Conservation (phyloP, 2,888 invertebrate genomes). For the Dasypogon diadema region DNA sequence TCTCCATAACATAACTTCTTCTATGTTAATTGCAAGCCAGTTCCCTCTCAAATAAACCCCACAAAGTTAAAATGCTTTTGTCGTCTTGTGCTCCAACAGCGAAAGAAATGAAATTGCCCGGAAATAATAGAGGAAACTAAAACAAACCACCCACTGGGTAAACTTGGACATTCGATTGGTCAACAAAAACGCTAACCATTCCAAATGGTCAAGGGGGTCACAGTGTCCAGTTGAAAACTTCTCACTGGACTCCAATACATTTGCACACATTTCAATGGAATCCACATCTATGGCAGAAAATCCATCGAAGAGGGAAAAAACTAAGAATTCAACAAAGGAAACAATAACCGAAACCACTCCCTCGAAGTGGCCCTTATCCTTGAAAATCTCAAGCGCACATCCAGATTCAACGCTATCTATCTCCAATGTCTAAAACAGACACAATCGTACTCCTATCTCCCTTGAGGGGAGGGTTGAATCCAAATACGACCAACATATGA, state of each 20-base stretch:
- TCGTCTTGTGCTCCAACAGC: no score
- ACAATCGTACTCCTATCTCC: constrained; percentile 44
- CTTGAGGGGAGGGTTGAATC: constrained; percentile 27
- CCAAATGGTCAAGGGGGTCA: constrained; percentile 54
- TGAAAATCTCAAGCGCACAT: constrained; percentile 50
- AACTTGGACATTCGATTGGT: constrained; percentile 54
- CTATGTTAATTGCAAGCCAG: no score
- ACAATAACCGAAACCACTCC: constrained; percentile 57
- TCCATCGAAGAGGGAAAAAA: constrained; percentile 34
- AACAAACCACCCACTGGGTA: constrained; percentile 52
- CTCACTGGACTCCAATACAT: constrained; percentile 10
- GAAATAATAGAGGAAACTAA: constrained; percentile 52
- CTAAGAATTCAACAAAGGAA: constrained; percentile 49
- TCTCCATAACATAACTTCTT: no score
- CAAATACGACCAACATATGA: constrained; percentile 42
- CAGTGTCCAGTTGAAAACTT: constrained; percentile 36
- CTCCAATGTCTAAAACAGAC: constrained; percentile 53
- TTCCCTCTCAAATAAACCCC: no score
- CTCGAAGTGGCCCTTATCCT: constrained; percentile 52
- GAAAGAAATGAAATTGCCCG: constrained; percentile 49
- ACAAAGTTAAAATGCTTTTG: no score
- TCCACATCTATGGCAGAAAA: constrained; percentile 11
- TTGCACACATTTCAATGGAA: constrained; percentile 23
- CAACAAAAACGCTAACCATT: constrained; percentile 53
- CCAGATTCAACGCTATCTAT: constrained; percentile 48